Percentiles rank a stretch among this genome's conserved stretches.
Conservation (phyloP, 2,888 invertebrate species). For the Apamea anceps region DNA sequence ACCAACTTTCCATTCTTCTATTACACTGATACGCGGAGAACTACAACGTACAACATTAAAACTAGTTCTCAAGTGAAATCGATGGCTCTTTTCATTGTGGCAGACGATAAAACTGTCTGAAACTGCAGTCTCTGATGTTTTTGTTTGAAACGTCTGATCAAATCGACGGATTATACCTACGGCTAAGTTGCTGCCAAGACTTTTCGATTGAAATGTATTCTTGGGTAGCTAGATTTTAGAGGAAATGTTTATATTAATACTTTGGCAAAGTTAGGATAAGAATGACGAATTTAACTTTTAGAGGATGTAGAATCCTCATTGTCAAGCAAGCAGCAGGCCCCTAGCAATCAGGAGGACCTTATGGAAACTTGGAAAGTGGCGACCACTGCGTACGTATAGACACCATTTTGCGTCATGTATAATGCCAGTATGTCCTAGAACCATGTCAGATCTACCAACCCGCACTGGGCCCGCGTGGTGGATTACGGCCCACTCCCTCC, state of each 20-base stretch:
- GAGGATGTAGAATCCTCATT: neutral
- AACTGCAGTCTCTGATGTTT: constrained; percentile 51
- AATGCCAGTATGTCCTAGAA: no score
- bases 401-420: no score
- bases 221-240: neutral
- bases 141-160: constrained; percentile 51
- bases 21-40: constrained; percentile 29
- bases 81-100: constrained; percentile 52
- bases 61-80: constrained; percentile 57
- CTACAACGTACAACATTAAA: constrained; percentile 50
- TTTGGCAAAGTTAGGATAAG: no score
- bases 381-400: no score
- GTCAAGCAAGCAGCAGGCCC: neutral
- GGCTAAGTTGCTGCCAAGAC: constrained; percentile 29
- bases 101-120: constrained; percentile 58
- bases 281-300: neutral
- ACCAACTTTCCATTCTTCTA: constrained; percentile 42
- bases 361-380: neutral
- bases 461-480: no score
- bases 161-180: constrained; percentile 49
- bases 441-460: no score
- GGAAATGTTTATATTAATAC: neutral
- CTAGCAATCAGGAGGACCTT: neutral
- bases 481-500: no score
- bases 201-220: constrained; percentile 8